Conservation (phyloP, 2,797 vertebrate genomes). For the Astyanax mexicanus region DNA sequence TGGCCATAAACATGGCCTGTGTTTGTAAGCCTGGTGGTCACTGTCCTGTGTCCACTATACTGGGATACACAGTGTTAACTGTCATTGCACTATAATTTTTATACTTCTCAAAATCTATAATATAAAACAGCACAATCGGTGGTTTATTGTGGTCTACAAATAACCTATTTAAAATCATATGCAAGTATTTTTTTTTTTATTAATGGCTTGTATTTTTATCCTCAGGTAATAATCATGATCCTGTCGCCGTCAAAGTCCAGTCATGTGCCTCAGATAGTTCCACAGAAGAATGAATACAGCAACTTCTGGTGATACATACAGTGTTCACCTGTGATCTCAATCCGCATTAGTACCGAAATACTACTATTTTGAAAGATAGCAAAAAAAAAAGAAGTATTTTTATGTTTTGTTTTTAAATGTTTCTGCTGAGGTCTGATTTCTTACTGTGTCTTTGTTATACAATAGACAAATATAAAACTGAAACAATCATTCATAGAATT, state of each 20-base stretch:
- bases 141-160: background rate
- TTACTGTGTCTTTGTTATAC: background rate
- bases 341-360: slow-evolving; percentile 22
- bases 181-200: slow-evolving; percentile 20
- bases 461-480: background rate
- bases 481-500: background rate
- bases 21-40: background rate
- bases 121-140: too few species aligned
- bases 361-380: slow-evolving; percentile 13
- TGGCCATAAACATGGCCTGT: background rate
- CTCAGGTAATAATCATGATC: slow-evolving; percentile 48
- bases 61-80: too few species aligned
- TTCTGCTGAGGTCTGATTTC: background rate
- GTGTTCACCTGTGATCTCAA: slow-evolving; percentile 23
- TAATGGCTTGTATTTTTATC: slow-evolving; percentile 6
- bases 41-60: too few species aligned
- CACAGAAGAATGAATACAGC: slow-evolving; percentile 51
- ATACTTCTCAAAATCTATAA: too few species aligned
- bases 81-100: too few species aligned
- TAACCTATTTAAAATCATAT: background rate
- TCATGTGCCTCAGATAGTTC: slow-evolving; percentile 34
- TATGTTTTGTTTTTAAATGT: background rate
- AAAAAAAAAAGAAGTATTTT: background rate
- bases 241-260: slow-evolving; percentile 15
- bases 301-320: slow-evolving; percentile 50